A percentile compares a stretch with the other conserved stretches of the same genome.
Evolutionary conservation across 2,797 vertebrate genomes (phyloP).

Genomic region (Forpus xanthops): DNA sequence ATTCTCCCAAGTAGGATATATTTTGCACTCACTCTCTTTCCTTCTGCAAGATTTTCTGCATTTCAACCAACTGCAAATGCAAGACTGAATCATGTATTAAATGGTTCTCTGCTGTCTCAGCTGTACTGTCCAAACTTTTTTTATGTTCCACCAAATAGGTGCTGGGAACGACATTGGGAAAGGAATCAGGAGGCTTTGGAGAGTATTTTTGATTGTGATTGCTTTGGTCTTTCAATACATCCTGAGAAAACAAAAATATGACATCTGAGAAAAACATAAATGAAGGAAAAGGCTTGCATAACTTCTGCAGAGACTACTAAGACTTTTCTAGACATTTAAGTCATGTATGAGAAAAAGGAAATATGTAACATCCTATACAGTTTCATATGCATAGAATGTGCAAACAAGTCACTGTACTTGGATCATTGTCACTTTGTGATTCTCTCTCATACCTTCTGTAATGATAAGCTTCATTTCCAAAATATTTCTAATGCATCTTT

Average conservation of each 20-base stretch:
- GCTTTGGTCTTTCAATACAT: neutral
- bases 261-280: neutral
- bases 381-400: neutral
- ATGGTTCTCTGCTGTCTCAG: neutral
- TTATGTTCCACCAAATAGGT: neutral
- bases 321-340: neutral
- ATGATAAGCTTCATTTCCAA: neutral
- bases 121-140: neutral
- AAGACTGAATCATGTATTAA: conserved; percentile 24
- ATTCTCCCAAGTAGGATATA: neutral
- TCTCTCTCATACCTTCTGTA: neutral
- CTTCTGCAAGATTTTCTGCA: conserved; percentile 68
- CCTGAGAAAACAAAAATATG: conserved; percentile 49
- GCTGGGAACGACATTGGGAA: neutral
- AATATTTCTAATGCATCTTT: neutral
- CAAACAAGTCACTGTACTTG: neutral
- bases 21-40: conserved; percentile 74
- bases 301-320: neutral
- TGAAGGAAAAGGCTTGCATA: neutral
- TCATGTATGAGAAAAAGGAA: neutral
- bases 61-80: conserved; percentile 50
- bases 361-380: neutral
- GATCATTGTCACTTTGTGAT: neutral
- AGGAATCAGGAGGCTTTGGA: neutral
- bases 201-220: neutral